Conservation (phyloP, 35 echinoderm and acorn worm species). For the Eucidaris tribuloides region DNA sequence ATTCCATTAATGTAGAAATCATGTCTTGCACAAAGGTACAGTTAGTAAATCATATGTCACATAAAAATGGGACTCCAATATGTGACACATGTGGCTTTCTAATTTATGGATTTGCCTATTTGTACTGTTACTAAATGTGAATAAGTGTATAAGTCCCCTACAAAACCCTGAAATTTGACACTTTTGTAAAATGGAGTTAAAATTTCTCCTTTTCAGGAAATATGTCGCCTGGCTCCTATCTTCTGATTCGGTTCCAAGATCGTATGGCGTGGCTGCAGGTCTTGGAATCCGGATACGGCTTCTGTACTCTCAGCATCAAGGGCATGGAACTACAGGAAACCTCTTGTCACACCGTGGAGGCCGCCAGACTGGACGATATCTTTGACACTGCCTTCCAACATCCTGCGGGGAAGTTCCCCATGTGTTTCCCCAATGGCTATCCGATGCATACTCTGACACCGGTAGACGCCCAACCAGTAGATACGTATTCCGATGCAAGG, state of each 20-base stretch:
- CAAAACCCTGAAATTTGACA: too few relatives aligned
- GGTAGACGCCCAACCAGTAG: conserved; percentile 69
- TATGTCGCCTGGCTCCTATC: conserved; percentile 44
- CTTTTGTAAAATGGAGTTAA: too few relatives aligned
- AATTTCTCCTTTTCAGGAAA: conserved; percentile 49
- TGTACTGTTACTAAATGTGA: too few relatives aligned
- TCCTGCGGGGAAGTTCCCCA: conserved; percentile 13
- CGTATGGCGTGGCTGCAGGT: conserved; percentile 96
- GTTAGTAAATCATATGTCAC: too few relatives aligned
- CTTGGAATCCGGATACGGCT: conserved; percentile 85
- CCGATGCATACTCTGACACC: conserved; percentile 71
- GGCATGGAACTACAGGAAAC: conserved; percentile 97
- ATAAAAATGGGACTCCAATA: too few relatives aligned
- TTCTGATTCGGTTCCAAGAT: conserved; percentile 86
- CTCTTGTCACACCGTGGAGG: conserved; percentile 96
- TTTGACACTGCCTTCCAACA: conserved; percentile 74
- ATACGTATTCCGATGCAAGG: conserved; percentile 91
- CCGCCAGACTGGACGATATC: conserved; percentile 73
- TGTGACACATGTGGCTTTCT: too few relatives aligned
- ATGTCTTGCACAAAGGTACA: too few relatives aligned
- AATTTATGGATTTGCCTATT: too few relatives aligned
- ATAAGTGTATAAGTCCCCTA: too few relatives aligned
- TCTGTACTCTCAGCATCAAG: conserved; percentile 81
- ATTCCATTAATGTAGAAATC: too few relatives aligned
- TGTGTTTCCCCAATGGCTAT: conserved; percentile 67